Percentiles rank a stretch among this genome's conserved stretches.
Conservation (phyloP, 2,888 invertebrate genomes). For the Drosophila birchii region DNA sequence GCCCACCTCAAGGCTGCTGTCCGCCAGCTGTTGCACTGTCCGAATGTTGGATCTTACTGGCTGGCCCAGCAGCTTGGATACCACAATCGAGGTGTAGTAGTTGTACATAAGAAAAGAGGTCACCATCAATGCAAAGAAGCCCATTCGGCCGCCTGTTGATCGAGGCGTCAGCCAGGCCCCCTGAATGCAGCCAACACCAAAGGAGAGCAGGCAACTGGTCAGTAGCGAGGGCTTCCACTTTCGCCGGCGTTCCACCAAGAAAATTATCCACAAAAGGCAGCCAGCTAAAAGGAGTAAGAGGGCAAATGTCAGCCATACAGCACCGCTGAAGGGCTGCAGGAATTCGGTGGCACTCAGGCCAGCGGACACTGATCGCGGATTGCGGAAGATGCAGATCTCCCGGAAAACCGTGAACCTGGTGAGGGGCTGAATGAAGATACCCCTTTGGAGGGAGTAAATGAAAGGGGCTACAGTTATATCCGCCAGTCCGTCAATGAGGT, state of each 20-base stretch:
- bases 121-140: constrained; percentile 74
- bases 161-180: constrained; percentile 85
- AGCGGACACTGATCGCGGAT: constrained; percentile 85
- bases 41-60: constrained; percentile 85
- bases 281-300: constrained; percentile 82
- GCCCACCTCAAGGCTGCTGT: constrained; percentile 86
- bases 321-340: constrained; percentile 86
- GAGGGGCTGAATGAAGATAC: constrained; percentile 51
- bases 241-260: constrained; percentile 67
- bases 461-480: constrained; percentile 69
- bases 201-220: constrained; percentile 82
- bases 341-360: constrained; percentile 87
- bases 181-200: constrained; percentile 86
- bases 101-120: constrained; percentile 86
- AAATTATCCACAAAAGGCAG: constrained; percentile 81
- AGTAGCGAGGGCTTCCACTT: constrained; percentile 74
- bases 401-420: constrained; percentile 69
- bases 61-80: constrained; percentile 87
- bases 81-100: constrained; percentile 88
- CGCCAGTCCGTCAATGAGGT: constrained; percentile 61
- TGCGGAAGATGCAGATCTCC: constrained; percentile 86
- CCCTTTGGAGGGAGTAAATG: constrained; percentile 53
- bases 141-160: constrained; percentile 84
- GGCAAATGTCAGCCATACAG: constrained; percentile 86
- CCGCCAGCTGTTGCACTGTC: constrained; percentile 85